Percentiles rank a stretch among this genome's conserved stretches.
phyloP scores from a whole-genome alignment of 2,797 vertebrate genomes.

The Galagoides demidoff region DNA sequence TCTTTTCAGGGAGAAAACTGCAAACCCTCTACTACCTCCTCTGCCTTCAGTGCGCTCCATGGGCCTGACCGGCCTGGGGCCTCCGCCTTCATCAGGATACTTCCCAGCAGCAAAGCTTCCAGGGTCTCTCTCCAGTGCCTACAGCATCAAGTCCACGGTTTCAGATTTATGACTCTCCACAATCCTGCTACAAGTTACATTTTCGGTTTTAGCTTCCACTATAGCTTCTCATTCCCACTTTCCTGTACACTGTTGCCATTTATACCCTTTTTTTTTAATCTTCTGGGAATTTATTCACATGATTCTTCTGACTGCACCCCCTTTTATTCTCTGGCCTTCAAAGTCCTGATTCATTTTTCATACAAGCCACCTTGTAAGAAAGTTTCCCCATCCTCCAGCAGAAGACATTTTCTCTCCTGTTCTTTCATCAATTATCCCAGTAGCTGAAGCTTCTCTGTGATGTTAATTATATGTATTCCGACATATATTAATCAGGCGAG shows the following conservation, averaged over 20 bases:
- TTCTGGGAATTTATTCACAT: not conserved
- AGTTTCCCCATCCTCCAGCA: not conserved
- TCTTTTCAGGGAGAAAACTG: not conserved
- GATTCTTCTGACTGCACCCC: not conserved
- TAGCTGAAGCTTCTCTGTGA: not conserved
- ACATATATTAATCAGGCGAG: not conserved
- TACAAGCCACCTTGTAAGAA: not conserved
- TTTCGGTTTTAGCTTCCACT: not conserved
- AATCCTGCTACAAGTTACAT: not conserved
- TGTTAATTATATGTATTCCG: not conserved
- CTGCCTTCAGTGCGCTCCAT: not conserved
- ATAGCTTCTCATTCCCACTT: not conserved
- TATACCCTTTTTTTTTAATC: not conserved
- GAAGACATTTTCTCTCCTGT: not conserved
- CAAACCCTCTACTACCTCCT: not conserved
- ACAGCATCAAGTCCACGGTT: not conserved
- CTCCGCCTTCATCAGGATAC: not conserved
- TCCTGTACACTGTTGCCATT: not conserved
- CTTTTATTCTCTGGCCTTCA: not conserved
- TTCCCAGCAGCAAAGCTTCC: not conserved
- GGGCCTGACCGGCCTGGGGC: not conserved
- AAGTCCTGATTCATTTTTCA: not conserved
- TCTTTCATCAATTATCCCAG: not conserved
- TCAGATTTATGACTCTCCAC: not conserved
- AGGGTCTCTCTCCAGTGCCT: not conserved